Percentiles rank a stretch among this genome's conserved stretches.
These are phyloP conservation scores for Lutjanus campechanus DNA, from an alignment of 2,797 vertebrate genomes.

Conservation along the genomic window DNA sequence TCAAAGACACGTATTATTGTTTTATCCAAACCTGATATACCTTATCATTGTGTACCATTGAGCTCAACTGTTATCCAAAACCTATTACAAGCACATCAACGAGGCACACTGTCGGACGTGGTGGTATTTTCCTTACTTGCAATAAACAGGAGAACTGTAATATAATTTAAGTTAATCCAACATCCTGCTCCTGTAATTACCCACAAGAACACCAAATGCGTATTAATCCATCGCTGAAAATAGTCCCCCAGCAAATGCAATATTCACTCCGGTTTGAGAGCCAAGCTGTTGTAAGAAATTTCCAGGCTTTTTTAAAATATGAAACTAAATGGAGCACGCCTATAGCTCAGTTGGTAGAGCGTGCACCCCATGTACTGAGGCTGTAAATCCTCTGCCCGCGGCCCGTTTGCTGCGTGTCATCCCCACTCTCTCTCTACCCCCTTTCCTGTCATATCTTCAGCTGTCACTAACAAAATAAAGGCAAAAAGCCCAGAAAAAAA, in stretches of 20 bases:
- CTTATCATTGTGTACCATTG: not conserved
- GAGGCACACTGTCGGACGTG: not conserved
- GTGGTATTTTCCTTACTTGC: not conserved
- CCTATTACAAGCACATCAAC: not conserved
- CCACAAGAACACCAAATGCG: not conserved
- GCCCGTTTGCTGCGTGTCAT: too few relatives aligned
- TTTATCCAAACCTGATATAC: not conserved
- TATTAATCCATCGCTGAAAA: conserved; percentile 7
- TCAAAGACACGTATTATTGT: not conserved
- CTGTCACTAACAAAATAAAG: too few relatives aligned
- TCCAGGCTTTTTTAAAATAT: not conserved
- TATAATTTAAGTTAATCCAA: not conserved
- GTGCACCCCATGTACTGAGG: too few relatives aligned
- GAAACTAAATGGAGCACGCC: too few relatives aligned
- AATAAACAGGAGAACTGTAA: not conserved
- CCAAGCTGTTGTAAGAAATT: not conserved
- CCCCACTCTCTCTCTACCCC: too few relatives aligned
- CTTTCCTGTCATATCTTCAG: too few relatives aligned
- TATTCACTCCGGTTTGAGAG: not conserved
- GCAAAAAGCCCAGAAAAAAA: too few relatives aligned
- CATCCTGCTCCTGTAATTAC: conserved; percentile 3
- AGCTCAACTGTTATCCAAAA: not conserved
- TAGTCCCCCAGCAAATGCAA: not conserved
- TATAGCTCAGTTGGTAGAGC: too few relatives aligned
- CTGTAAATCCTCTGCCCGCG: too few relatives aligned